Percentiles rank a stretch among this genome's conserved stretches.
phyloP scores from a whole-genome alignment of 2,113 vertebrate genomes.

The Lamprotornis superbus region DNA sequence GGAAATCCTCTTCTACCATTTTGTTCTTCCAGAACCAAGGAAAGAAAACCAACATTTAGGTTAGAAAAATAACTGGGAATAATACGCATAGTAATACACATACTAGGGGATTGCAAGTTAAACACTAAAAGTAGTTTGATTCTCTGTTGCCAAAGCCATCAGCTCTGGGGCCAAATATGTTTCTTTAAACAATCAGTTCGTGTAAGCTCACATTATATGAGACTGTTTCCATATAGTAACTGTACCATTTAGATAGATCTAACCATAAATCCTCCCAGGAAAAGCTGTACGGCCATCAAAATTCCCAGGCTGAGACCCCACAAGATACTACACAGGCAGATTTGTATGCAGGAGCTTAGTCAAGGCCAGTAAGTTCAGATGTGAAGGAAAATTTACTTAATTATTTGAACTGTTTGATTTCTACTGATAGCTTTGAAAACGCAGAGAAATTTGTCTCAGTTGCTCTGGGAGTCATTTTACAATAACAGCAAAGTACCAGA shows the following conservation, averaged over 20 bases:
- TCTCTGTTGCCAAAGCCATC: neutral
- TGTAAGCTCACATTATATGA: neutral
- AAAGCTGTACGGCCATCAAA: neutral
- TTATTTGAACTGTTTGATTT: neutral
- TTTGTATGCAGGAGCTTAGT: neutral
- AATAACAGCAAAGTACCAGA: neutral
- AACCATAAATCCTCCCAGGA: neutral
- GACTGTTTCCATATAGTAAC: neutral
- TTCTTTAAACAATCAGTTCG: neutral
- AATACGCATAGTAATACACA: neutral
- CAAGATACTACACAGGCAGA: neutral
- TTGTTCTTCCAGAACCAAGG: neutral
- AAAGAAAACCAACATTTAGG: neutral
- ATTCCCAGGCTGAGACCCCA: neutral
- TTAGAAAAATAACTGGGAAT: neutral
- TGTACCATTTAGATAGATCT: neutral
- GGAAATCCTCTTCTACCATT: neutral
- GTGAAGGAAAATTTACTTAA: neutral
- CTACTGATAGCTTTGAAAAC: neutral
- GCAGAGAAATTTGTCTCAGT: neutral
- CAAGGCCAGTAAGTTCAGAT: neutral
- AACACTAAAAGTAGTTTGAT: neutral
- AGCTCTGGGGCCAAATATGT: neutral
- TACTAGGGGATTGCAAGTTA: neutral
- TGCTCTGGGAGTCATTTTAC: neutral